These are phyloP conservation scores for Heterochromis multidens DNA, from an alignment of 2,113 vertebrate genomes.

Conservation along the genomic window DNA sequence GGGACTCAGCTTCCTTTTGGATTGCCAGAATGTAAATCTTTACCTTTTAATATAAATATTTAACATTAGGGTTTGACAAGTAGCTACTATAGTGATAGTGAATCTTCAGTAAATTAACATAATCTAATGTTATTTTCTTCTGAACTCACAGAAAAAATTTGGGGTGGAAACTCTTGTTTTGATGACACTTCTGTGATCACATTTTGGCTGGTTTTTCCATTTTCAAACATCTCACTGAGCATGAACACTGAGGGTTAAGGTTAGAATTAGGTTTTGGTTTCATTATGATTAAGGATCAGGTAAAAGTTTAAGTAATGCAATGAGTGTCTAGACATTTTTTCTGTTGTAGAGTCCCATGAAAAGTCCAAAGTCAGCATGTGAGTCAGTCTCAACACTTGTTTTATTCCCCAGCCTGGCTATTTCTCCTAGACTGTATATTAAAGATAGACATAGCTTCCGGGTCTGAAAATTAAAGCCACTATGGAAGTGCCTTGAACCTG, in stretches of 20 bases:
- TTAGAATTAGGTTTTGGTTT: background rate
- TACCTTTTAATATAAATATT: background rate
- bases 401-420: background rate
- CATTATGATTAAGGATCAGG: background rate
- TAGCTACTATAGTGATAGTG: too few relatives aligned
- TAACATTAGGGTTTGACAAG: background rate
- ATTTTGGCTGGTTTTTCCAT: background rate
- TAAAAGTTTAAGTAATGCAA: background rate
- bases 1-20: background rate
- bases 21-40: too few relatives aligned
- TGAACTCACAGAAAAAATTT: background rate
- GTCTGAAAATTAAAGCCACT: background rate
- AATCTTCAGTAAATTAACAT: background rate
- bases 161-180: fast-evolving
- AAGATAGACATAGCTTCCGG: background rate
- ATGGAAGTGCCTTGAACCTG: too few relatives aligned
- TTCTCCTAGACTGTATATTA: background rate
- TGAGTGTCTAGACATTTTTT: background rate
- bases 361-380: background rate
- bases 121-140: background rate
- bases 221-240: background rate
- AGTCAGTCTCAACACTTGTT: background rate
- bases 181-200: background rate
- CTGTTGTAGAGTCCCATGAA: background rate
- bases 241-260: background rate